Percentiles rank a stretch among this genome's conserved stretches.
Evolutionary conservation across 2,113 vertebrate species (phyloP).

Genomic region (Tringa solitaria): DNA sequence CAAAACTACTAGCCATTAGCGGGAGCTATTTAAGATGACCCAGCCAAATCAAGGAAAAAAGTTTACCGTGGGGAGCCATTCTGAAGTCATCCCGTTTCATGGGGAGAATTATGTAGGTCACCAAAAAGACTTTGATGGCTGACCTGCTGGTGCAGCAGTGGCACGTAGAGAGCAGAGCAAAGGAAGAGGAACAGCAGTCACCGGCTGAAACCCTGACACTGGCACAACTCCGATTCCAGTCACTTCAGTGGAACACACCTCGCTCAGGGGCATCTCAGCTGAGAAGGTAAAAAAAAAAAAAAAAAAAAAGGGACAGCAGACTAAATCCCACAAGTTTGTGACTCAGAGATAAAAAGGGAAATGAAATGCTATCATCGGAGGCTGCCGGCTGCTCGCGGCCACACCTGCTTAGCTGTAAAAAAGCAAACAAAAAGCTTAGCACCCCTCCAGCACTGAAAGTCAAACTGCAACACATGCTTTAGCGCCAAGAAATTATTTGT

Average conservation of each 20-base stretch:
- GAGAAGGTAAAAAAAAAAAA: background rate
- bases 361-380: background rate
- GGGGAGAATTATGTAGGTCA: conserved; percentile 21
- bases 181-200: background rate
- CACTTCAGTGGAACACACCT: background rate
- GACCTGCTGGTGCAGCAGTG: background rate
- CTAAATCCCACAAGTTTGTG: background rate
- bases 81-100: background rate
- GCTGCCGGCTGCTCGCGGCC: background rate
- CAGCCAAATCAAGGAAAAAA: background rate
- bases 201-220: background rate
- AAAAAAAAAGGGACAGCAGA: background rate
- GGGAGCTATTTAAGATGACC: background rate
- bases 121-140: background rate
- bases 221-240: background rate
- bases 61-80: background rate
- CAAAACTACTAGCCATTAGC: background rate
- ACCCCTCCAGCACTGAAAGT: background rate
- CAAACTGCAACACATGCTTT: fast-evolving
- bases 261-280: background rate
- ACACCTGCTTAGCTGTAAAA: background rate
- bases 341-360: background rate
- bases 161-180: background rate
- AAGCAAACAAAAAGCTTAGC: background rate
- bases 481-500: background rate